Conservation (phyloP, 2,888 invertebrate species). For the Chorisops tibialis region DNA sequence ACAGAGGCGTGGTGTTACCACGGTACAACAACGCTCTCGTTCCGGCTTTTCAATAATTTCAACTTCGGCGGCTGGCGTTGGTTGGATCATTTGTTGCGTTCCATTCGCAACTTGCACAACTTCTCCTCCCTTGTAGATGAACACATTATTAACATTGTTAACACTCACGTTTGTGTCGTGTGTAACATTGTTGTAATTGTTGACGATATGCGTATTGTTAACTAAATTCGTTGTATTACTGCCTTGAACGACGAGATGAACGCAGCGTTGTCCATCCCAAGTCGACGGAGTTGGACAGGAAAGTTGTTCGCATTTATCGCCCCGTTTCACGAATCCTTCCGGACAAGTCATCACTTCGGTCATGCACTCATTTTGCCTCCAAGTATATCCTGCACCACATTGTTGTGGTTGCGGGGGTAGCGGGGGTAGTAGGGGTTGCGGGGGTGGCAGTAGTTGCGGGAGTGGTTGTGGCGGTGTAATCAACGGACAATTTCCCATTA, state of each 20-base stretch:
- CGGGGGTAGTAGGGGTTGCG: not conserved
- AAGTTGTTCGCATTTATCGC: constrained; percentile 12
- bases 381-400: not conserved
- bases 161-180: constrained; percentile 21
- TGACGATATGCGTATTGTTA: constrained; percentile 11
- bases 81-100: not conserved
- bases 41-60: not conserved
- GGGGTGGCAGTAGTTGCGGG: no score
- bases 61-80: not conserved
- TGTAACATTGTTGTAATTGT: constrained; percentile 17
- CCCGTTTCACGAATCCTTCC: not conserved
- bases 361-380: not conserved
- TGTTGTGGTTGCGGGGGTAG: not conserved
- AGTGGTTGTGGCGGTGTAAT: no score
- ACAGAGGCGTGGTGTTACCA: constrained; percentile 42
- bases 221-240: constrained; percentile 10
- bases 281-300: constrained; percentile 4
- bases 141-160: constrained; percentile 22
- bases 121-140: constrained; percentile 15
- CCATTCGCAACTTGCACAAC: constrained; percentile 8
- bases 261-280: constrained; percentile 9
- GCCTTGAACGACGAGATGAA: not conserved
- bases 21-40: constrained; percentile 38
- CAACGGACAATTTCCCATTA: no score
- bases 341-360: constrained; percentile 1